Base-by-base conservation (phyloP, 1,140 invertebrate species). In the Diorhabda elongata region DNA sequence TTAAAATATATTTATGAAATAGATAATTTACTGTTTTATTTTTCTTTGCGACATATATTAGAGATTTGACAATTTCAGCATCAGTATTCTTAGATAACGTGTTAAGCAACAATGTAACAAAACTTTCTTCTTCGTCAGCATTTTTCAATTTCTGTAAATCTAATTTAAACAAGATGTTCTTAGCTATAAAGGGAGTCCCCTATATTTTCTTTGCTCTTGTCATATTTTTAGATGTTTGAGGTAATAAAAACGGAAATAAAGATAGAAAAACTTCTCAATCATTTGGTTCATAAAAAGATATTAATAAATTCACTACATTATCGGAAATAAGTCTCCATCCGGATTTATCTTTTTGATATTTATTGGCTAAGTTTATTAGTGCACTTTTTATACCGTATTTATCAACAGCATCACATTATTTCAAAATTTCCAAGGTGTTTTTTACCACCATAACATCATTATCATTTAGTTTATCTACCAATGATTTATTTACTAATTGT, bases 211-310 rank as follows among this genome's bases (percentile, higher is more conserved):
- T 81, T 2, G 85, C 79, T 3, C 84, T 73, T 43, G 79, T 56
- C 11, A 85, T 79, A 64, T 84, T 82, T 47, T 82, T 75, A n/a
- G 84, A 73, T 65, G 81, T 76, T 63, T 76, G 77, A 5, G 87
- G 87, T 74, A 89, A 87, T 26, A 90, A 72, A 73, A 85, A 86
- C 11, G 88, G 87, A 60, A 88, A 73, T 9, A 87, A 72, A 2
- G 83, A 80, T 44, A 89, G 74, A 58, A 85, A 74, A 8, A 75
- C 65, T 8, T 78, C 65, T 63, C 71, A 75, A 70, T 77, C 72
- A 56, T 73, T 66, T 44, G 52, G 5, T 59, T 61, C 52, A n/a
- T 58, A 44, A 11, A n/a, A 58, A 3, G 65, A 44, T 8, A 2
- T 56, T 44, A 70, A 67, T 8, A 71, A 8, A 42, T 71, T 52